phyloP scores from a whole-genome alignment of 2,888 invertebrate species.

The Galerucella pusilla region DNA sequence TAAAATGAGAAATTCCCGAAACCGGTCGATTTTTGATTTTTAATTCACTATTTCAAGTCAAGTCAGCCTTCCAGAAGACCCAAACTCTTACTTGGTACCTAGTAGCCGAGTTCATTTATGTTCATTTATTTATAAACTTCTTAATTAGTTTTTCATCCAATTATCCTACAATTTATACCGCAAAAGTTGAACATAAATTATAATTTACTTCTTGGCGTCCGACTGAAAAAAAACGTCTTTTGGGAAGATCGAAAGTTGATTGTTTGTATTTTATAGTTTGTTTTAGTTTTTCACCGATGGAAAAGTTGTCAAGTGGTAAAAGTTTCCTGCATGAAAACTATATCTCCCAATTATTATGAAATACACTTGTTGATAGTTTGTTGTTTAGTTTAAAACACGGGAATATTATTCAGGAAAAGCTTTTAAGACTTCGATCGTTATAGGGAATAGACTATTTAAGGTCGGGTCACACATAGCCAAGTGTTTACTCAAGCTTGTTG shows the following conservation, averaged over 20 bases:
- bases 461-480: too few species aligned
- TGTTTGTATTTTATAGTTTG: background rate
- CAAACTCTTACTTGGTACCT: background rate
- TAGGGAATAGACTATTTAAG: too few species aligned
- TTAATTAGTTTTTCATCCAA: conserved; percentile 1
- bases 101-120: background rate
- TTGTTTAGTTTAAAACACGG: background rate
- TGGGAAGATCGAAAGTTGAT: background rate
- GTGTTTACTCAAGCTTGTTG: too few species aligned
- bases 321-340: background rate
- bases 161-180: conserved; percentile 3
- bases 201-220: conserved; percentile 1
- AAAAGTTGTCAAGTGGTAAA: background rate
- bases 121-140: conserved; percentile 2
- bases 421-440: too few species aligned
- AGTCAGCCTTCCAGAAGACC: background rate
- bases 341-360: background rate
- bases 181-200: conserved; percentile 2
- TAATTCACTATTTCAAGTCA: too few species aligned
- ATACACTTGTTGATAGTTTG: background rate
- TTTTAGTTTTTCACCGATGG: background rate
- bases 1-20: too few species aligned
- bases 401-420: too few species aligned
- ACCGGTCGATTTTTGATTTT: too few species aligned
- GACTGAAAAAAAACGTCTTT: background rate